A percentile compares a stretch with the other conserved stretches of the same genome.
Evolutionary conservation across 2,113 vertebrate species (phyloP).

Genomic region (Cricetomys ansorgei): DNA sequence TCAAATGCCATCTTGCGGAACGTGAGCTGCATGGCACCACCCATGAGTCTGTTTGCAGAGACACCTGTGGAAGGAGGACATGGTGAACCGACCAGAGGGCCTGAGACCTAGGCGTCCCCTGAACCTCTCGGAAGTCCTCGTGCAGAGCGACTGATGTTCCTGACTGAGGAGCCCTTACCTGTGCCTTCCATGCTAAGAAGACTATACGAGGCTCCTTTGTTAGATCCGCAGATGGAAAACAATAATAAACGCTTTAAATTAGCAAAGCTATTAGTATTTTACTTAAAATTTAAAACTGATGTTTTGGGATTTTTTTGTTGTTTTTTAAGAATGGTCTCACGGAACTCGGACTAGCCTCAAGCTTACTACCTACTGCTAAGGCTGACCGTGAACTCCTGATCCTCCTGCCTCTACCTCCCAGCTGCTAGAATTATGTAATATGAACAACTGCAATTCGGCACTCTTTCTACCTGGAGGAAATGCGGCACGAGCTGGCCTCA

Average conservation of each 20-base stretch:
- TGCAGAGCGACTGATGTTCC: not conserved
- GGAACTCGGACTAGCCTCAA: not conserved
- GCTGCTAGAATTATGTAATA: too few relatives aligned
- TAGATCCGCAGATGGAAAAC: conserved; percentile 2
- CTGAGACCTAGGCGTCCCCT: not conserved
- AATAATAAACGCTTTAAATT: conserved; percentile 8
- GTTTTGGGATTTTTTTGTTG: not conserved
- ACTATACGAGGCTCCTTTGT: not conserved
- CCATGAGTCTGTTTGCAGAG: conserved; percentile 89
- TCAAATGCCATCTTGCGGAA: conserved; percentile 96
- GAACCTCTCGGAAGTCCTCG: too few relatives aligned
- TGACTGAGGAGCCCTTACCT: too few relatives aligned
- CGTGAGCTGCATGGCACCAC: conserved; percentile 97
- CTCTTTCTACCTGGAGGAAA: not conserved
- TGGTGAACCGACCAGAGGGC: not conserved
- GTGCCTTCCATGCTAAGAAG: not conserved
- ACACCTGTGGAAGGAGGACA: conserved; percentile 83
- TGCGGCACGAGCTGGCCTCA: not conserved
- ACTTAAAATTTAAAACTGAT: conserved; percentile 15
- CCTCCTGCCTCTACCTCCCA: not conserved
- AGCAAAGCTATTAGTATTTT: conserved; percentile 44
- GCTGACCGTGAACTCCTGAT: not conserved
- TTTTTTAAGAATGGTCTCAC: not conserved
- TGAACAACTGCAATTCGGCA: too few relatives aligned
- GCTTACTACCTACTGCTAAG: not conserved